phyloP scores from a whole-genome alignment of 2,888 invertebrate genomes.

The Minunthozetes semirufus region DNA sequence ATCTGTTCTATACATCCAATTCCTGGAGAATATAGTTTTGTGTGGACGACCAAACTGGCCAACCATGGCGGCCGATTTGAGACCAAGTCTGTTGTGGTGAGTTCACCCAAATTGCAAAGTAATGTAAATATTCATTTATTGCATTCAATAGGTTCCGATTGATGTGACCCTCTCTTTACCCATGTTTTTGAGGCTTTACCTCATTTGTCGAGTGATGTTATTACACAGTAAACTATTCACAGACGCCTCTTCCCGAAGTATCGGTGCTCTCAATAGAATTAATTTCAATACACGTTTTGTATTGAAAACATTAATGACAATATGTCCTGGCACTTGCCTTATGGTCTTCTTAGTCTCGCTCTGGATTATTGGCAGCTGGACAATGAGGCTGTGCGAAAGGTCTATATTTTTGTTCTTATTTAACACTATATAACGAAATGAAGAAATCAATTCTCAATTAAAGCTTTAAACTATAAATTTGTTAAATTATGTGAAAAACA shows the following conservation, averaged over 20 bases:
- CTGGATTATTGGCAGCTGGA: slow-evolving; percentile 99
- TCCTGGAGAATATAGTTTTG: slow-evolving; percentile 91
- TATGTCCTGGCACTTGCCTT: slow-evolving; percentile 95
- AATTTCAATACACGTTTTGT: slow-evolving; percentile 91
- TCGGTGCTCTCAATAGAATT: slow-evolving; percentile 93
- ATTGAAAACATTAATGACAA: slow-evolving; percentile 98
- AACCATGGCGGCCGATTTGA: slow-evolving; percentile 57
- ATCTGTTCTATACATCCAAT: slow-evolving; percentile 98
- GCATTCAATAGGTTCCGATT: slow-evolving; percentile 83
- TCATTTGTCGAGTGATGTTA: slow-evolving; percentile 98
- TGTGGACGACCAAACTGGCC: slow-evolving; percentile 90
- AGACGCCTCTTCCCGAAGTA: slow-evolving; percentile 96
- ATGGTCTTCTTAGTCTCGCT: slow-evolving; percentile 98
- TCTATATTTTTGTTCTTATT: slow-evolving; percentile 47
- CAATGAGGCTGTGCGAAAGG: slow-evolving; percentile 96
- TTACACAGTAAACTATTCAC: slow-evolving; percentile 99
- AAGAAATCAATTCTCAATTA: neutral
- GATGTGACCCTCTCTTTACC: slow-evolving; percentile 96
- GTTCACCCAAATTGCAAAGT: neutral
- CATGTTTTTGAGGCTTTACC: slow-evolving; percentile 98
- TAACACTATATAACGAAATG: neutral
- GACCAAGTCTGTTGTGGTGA: slow-evolving; percentile 35
- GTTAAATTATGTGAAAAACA: neutral
- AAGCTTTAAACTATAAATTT: neutral
- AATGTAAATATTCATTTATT: no score